Evolutionary conservation across 2,888 invertebrate genomes (phyloP), one percentile per base, ranked within the genome.

Genomic region (Tipula unca): DNA sequence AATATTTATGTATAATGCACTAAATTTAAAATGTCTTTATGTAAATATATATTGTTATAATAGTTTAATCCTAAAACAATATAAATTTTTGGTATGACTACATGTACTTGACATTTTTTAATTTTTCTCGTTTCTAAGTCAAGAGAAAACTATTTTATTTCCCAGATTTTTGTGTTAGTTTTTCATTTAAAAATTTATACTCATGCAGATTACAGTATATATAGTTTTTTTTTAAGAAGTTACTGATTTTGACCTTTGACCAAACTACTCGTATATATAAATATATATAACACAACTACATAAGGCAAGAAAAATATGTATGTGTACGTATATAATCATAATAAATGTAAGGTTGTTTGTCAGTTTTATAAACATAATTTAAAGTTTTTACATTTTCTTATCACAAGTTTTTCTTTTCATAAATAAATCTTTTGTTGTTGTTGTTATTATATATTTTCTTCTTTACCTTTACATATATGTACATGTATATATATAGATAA

Each of bases 271-370:
- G 25, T 10, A 25, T 69, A 69, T 25, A 10, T 69, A 25, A 10
- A 69, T 69, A 25, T n/a, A 25, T 69, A 10, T 13, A 25, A 69
- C 69, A 69, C 25, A 25, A 69, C 25, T 69, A 20, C 69, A 69
- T 69, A 69, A 69, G 69, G 69, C 69, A 69, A 69, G n/a, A n/a
- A n/a, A n/a, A n/a, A n/a, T n/a, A n/a, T n/a, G n/a, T n/a, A n/a
- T n/a, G n/a, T n/a, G n/a, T n/a, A 48, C 48, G 5, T 17, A 17
- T 48, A 48, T 69, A 69, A 69, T 69, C 69, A 69, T 25, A 69
- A 69, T 69, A 69, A 69, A 69, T 69, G 69, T 69, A 69, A 69
- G 69, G 69, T 69, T 69, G 69, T 69, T 69, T 69, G 69, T 69
- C 69, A 69, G 69, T 25, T 69, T 69, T 69, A 69, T 69, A 69